Evolutionary conservation across 2,888 invertebrate species (phyloP), one percentile per base, ranked within the genome.

Genomic region (Xestoiulus laeticollis): DNA sequence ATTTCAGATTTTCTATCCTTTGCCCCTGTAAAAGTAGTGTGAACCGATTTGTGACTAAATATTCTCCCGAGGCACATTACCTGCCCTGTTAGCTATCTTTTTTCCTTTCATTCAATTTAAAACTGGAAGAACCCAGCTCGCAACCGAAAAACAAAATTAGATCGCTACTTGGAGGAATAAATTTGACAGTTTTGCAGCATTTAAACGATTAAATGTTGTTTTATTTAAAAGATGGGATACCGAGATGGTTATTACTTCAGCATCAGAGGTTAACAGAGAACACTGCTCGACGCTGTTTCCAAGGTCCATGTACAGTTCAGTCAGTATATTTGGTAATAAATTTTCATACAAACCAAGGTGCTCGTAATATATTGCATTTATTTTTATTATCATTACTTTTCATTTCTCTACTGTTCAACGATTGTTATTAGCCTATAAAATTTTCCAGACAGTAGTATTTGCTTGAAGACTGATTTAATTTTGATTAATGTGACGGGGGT

Each of bases 251-350:
- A 33, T 85, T 38, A 85, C 43, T 85, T 85, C 85, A 43, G 38
- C 33, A 43, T 85, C 85, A 85, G 68, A 68, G 26, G 68, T 68
- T 68, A 12, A 68, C 68, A 12, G 26, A 26, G 68, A 68, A 68
- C 68, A 59, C 10, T 68, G 68, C 26, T 68, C 10, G 22, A 26
- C 68, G 26, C 68, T 68, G 85, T n/a, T n/a, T 85, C 16, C 43
- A 43, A 22, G 33, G 38, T 85, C 85, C 33, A 43, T 85, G 85
- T 85, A 85, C 85, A 85, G 85, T 85, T 85, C 85, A 85, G 38
- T 85, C 38, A 85, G 43, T 85, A 43, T 85, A 85, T 85, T 85
- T 85, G 85, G 85, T 85, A 85, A 85, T 85, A 85, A 85, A 85
- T 43, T 85, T 85, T 85, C 38, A 43, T 85, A 85, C 85, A 85